These are phyloP conservation scores for Microplitis mediator DNA, from an alignment of 1,140 invertebrate species.

Conservation along the genomic window DNA sequence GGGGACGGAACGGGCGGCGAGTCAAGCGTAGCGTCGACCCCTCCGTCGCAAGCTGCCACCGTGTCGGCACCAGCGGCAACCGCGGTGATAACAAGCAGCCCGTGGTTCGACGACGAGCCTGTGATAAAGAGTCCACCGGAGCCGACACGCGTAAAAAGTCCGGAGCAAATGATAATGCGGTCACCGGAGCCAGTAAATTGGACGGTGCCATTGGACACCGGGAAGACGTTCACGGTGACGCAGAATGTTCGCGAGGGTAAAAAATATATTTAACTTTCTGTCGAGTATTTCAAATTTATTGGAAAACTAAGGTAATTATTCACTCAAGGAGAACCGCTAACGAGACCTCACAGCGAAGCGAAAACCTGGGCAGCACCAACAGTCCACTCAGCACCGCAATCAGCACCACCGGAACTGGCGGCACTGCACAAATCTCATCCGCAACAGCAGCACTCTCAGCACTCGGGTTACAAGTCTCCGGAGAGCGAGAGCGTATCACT, in stretches of 20 bases:
- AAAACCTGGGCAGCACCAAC: slow-evolving; percentile 69
- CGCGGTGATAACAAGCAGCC: slow-evolving; percentile 54
- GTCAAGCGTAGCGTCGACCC: slow-evolving; percentile 59
- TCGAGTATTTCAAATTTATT: not conserved
- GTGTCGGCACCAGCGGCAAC: slow-evolving; percentile 36
- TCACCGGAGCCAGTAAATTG: slow-evolving; percentile 92
- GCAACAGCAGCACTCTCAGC: slow-evolving; percentile 56
- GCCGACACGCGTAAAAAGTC: slow-evolving; percentile 89
- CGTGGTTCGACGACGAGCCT: slow-evolving; percentile 69
- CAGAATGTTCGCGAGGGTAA: slow-evolving; percentile 88
- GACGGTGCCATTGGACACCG: slow-evolving; percentile 91
- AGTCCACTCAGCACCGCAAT: slow-evolving; percentile 69
- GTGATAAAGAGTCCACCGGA: slow-evolving; percentile 89
- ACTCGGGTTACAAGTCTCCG: slow-evolving; percentile 60
- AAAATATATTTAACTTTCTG: slow-evolving; percentile 24
- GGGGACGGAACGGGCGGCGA: slow-evolving; percentile 50
- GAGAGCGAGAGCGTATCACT: slow-evolving; percentile 60
- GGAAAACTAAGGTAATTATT: not conserved
- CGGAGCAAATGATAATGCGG: slow-evolving; percentile 88
- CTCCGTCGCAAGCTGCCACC: slow-evolving; percentile 46
- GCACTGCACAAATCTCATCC: slow-evolving; percentile 61
- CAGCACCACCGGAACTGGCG: slow-evolving; percentile 69
- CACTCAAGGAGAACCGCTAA: slow-evolving; percentile 54
- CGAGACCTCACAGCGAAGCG: slow-evolving; percentile 73
- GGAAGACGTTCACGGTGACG: slow-evolving; percentile 89